These are phyloP conservation scores for Punctoribates punctum DNA, from an alignment of 2,888 invertebrate genomes.

Conservation along the genomic window DNA sequence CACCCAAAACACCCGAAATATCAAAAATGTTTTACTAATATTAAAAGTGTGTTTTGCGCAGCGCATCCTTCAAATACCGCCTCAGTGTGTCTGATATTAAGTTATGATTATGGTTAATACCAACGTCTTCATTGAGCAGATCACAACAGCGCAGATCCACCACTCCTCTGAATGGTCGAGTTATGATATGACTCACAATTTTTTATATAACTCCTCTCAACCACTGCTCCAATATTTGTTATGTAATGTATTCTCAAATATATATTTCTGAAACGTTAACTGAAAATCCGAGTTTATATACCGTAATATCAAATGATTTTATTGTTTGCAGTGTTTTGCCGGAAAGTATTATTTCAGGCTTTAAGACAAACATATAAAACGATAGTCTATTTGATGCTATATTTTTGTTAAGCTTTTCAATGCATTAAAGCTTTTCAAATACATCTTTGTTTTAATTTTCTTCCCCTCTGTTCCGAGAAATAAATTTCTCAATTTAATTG, in stretches of 20 bases:
- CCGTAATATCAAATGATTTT: constrained; percentile 6
- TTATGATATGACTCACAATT: constrained; percentile 26
- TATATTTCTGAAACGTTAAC: neutral
- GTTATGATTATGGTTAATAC: constrained; percentile 39
- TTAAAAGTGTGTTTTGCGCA: constrained; percentile 24
- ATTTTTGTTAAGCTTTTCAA: constrained; percentile 2
- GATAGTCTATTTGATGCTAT: neutral
- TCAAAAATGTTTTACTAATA: neutral
- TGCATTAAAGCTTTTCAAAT: constrained; percentile 1
- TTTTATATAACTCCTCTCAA: neutral
- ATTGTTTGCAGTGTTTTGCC: constrained; percentile 28
- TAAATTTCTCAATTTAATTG: constrained; percentile 31
- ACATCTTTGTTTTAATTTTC: constrained; percentile 3
- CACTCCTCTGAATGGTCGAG: constrained; percentile 26
- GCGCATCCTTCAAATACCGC: constrained; percentile 38
- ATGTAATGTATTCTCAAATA: constrained; percentile 17
- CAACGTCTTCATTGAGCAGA: constrained; percentile 23
- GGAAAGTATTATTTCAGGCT: constrained; percentile 29
- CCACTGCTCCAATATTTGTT: constrained; percentile 1
- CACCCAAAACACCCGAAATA: constrained; percentile 24
- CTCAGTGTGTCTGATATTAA: constrained; percentile 24
- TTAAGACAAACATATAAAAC: constrained; percentile 1
- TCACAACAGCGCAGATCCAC: constrained; percentile 11
- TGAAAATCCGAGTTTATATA: neutral
- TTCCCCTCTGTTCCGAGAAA: neutral